Conservation (phyloP, 2,113 vertebrate species). For the Grammomys dolichurus region DNA sequence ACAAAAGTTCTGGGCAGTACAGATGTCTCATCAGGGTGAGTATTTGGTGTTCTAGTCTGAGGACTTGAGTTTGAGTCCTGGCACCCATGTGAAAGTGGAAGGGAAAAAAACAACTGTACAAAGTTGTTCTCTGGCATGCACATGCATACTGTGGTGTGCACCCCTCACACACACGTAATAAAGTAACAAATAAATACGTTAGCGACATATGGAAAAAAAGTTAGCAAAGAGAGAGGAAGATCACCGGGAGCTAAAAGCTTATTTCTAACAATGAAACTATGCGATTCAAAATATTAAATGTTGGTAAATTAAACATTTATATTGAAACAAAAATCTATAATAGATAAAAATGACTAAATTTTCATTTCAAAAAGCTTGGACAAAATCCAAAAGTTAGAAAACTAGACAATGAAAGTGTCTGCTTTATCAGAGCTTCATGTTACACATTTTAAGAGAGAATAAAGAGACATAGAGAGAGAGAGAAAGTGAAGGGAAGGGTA, state of each 20-base stretch:
- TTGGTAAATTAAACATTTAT: not conserved
- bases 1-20: not conserved
- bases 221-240: not conserved
- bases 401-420: not conserved
- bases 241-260: not conserved
- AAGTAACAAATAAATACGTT: too few relatives aligned
- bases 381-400: not conserved
- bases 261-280: not conserved
- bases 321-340: not conserved
- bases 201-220: not conserved
- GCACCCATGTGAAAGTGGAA: not conserved
- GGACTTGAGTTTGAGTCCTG: not conserved
- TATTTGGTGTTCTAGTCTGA: not conserved
- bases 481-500: not conserved
- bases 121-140: too few relatives aligned
- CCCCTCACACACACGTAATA: not conserved
- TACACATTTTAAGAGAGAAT: not conserved
- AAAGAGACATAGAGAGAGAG: not conserved
- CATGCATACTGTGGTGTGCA: fast-evolving
- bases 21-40: not conserved
- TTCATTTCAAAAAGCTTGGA: not conserved
- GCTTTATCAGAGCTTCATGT: not conserved
- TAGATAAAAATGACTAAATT: not conserved
- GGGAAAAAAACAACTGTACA: too few relatives aligned
- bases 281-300: not conserved